A percentile compares a stretch with the other conserved stretches of the same genome.
These are phyloP conservation scores for Eolophus roseicapilla DNA, from an alignment of 2,113 vertebrate genomes.

Conservation along the genomic window DNA sequence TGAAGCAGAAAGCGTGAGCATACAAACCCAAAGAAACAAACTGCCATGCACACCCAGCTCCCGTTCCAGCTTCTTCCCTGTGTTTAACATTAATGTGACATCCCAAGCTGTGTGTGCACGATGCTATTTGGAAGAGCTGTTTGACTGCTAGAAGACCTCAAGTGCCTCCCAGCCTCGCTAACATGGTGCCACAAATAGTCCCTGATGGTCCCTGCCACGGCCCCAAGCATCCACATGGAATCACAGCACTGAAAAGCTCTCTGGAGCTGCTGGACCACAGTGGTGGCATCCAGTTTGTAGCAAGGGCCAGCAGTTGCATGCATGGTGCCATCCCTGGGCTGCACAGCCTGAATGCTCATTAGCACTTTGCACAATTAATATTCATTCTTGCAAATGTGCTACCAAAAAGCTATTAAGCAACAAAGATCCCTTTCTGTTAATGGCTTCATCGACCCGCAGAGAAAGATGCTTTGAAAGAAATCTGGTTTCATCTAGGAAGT, in stretches of 20 bases:
- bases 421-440: neutral
- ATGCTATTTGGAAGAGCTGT: neutral
- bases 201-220: neutral
- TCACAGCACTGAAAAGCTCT: neutral
- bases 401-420: neutral
- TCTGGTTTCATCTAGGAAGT: neutral
- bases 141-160: neutral
- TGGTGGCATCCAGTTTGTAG: neutral
- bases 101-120: neutral
- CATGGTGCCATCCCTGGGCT: neutral
- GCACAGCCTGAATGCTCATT: neutral
- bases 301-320: neutral
- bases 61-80: neutral
- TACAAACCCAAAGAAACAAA: constrained; percentile 27
- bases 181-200: neutral
- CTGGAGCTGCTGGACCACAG: neutral
- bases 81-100: constrained; percentile 31
- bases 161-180: neutral
- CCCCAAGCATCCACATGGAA: neutral
- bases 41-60: neutral
- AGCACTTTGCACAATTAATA: neutral
- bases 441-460: neutral
- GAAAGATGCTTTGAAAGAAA: neutral
- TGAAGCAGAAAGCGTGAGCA: constrained; percentile 45
- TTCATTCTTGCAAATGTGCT: neutral